Evolutionary conservation across 2,797 vertebrate species (phyloP).

Genomic region (Loriculus beryllinus): DNA sequence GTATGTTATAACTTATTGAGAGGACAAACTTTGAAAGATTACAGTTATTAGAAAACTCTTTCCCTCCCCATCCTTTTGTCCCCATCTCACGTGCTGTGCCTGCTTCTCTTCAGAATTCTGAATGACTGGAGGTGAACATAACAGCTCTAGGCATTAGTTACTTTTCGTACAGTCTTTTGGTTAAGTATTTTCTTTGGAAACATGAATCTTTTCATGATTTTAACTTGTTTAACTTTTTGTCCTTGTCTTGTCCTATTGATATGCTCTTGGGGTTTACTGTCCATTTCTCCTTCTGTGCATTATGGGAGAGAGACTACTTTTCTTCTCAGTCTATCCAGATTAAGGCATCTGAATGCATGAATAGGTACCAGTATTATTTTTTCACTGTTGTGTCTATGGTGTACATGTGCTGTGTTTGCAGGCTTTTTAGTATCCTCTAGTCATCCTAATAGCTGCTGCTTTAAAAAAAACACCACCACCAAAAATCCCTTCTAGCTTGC

Average conservation of each 20-base stretch:
- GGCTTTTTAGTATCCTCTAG: slow-evolving; percentile 48
- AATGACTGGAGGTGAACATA: neutral
- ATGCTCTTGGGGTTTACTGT: slow-evolving; percentile 73
- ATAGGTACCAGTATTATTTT: slow-evolving; percentile 80
- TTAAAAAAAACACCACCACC: neutral
- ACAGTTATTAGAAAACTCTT: neutral
- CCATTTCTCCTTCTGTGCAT: slow-evolving; percentile 76
- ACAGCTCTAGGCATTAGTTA: neutral
- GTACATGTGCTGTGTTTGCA: slow-evolving; percentile 6
- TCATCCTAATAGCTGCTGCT: slow-evolving; percentile 38
- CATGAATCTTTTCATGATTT: slow-evolving; percentile 29
- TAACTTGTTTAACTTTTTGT: slow-evolving; percentile 76
- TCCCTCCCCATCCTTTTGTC: neutral
- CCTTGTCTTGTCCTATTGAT: slow-evolving; percentile 80
- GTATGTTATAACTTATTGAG: neutral
- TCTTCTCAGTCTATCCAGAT: slow-evolving; percentile 77
- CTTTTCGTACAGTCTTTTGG: neutral
- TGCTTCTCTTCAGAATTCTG: neutral
- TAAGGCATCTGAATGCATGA: slow-evolving; percentile 84
- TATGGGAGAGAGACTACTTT: slow-evolving; percentile 80
- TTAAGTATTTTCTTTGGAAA: neutral
- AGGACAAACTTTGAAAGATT: neutral
- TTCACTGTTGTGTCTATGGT: slow-evolving; percentile 24
- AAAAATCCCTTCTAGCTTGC: neutral
- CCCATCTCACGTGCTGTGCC: neutral